Percentiles rank a stretch among this genome's conserved stretches.
phyloP scores from a whole-genome alignment of 2,113 vertebrate species.

The Phainopepla nitens region DNA sequence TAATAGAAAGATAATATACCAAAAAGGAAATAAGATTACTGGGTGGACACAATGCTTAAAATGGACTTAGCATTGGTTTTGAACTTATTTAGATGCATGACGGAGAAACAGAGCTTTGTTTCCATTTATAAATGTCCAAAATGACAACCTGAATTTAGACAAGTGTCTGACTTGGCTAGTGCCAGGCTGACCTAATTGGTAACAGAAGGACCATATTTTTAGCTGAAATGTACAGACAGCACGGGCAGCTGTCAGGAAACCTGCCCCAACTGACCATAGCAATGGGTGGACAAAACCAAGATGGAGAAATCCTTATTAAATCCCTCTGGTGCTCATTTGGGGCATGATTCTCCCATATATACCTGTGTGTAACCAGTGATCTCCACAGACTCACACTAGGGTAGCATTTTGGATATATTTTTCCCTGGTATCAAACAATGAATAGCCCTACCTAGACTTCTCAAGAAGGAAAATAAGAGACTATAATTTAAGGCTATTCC shows the following conservation, averaged over 20 bases:
- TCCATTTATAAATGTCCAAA: constrained; percentile 42
- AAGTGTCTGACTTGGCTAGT: background rate
- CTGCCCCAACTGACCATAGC: background rate
- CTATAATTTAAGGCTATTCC: background rate
- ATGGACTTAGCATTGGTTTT: constrained; percentile 51
- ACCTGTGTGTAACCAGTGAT: background rate
- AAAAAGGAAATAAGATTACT: constrained; percentile 65
- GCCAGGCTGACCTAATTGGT: constrained; percentile 43
- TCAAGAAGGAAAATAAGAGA: background rate
- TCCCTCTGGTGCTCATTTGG: background rate
- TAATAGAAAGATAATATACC: constrained; percentile 32
- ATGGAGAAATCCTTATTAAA: background rate
- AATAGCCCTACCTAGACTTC: background rate
- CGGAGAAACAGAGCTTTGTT: constrained; percentile 38
- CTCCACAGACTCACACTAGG: background rate
- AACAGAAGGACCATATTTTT: constrained; percentile 24
- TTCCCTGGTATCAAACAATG: background rate
- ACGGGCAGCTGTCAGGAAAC: background rate
- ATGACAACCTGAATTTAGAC: constrained; percentile 48
- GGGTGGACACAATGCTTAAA: constrained; percentile 63
- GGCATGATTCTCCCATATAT: background rate
- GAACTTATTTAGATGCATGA: constrained; percentile 57
- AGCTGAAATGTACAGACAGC: background rate
- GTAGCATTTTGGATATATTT: background rate
- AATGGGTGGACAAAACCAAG: background rate